Conservation (phyloP, 2,113 vertebrate genomes). For the Oncorhynchus keta region DNA sequence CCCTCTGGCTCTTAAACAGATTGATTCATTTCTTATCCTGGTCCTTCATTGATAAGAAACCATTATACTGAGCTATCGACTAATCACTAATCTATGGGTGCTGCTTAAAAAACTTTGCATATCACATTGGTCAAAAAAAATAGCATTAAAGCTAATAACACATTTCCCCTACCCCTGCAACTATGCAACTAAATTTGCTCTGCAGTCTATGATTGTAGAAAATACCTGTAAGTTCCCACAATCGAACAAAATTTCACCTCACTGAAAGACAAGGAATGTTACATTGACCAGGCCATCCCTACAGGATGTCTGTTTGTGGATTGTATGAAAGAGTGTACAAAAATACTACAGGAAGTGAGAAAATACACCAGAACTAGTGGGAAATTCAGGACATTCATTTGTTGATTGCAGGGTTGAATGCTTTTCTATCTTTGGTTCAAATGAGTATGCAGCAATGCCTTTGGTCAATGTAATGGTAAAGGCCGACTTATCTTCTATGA, state of each 20-base stretch:
- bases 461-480: not conserved
- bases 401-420: constrained; percentile 37
- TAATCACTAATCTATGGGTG: constrained; percentile 55
- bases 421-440: constrained; percentile 48
- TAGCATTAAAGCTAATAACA: constrained; percentile 45
- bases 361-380: not conserved
- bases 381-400: constrained; percentile 30
- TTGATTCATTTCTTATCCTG: constrained; percentile 61
- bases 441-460: constrained; percentile 36
- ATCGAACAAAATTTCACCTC: constrained; percentile 50
- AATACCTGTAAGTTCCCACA: constrained; percentile 68
- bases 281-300: constrained; percentile 47
- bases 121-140: constrained; percentile 71
- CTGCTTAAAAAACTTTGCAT: constrained; percentile 65
- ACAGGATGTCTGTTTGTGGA: constrained; percentile 27
- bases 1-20: constrained; percentile 45
- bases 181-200: constrained; percentile 54
- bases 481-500: constrained; percentile 52
- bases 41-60: constrained; percentile 66
- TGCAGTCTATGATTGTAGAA: constrained; percentile 75
- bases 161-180: constrained; percentile 49
- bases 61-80: constrained; percentile 50
- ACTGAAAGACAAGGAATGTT: constrained; percentile 63
- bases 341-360: not conserved
- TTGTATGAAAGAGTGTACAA: constrained; percentile 38